Percentiles rank a stretch among this genome's conserved stretches.
Conservation (phyloP, 2,888 invertebrate genomes). For the Ophion ventricosus region DNA sequence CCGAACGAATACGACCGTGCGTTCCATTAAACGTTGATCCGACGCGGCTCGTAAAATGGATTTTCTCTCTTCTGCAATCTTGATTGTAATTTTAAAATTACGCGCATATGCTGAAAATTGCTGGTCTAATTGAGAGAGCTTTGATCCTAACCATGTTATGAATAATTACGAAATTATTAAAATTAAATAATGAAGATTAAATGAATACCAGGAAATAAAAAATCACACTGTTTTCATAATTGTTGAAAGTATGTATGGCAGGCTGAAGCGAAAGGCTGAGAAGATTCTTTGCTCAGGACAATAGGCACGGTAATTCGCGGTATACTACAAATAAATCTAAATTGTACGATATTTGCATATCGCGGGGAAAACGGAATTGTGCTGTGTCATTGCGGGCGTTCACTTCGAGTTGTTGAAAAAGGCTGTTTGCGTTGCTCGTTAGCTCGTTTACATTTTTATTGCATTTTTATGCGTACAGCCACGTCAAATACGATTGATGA, state of each 20-base stretch:
- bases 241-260: neutral
- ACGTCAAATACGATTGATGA: neutral
- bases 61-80: neutral
- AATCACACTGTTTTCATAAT: neutral
- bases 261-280: neutral
- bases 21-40: neutral
- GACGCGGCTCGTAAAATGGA: neutral
- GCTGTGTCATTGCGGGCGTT: neutral
- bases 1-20: conserved; percentile 4
- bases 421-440: conserved; percentile 39
- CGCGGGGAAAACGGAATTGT: neutral
- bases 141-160: neutral
- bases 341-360: conserved; percentile 26
- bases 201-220: neutral
- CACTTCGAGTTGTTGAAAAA: conserved; percentile 13
- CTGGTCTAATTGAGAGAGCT: neutral
- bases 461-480: neutral
- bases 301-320: conserved; percentile 23
- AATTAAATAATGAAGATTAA: too few species aligned
- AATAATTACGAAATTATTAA: neutral
- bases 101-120: neutral
- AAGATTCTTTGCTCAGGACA: neutral
- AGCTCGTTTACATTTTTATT: conserved; percentile 14
- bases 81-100: neutral
- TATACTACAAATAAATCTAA: conserved; percentile 16